Percentiles rank a stretch among this genome's conserved stretches.
These are phyloP conservation scores for Scolanthus callimorphus DNA, from an alignment of 92 coral and sea anemone genomes.

Conservation along the genomic window DNA sequence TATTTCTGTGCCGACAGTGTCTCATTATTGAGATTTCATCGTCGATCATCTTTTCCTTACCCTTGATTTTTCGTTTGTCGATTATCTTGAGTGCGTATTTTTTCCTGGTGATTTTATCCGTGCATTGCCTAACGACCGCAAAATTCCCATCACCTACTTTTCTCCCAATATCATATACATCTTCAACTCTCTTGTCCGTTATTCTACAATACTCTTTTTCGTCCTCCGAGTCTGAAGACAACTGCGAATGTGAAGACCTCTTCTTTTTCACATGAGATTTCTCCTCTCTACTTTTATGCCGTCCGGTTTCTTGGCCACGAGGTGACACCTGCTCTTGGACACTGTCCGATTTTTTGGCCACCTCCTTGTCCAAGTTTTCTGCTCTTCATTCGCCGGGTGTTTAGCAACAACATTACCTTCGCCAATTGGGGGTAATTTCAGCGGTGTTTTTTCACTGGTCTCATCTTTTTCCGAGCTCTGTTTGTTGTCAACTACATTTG, in stretches of 20 bases:
- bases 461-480: conserved; percentile 26
- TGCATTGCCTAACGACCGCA: conserved; percentile 88
- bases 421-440: conserved; percentile 75
- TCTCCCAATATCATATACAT: conserved; percentile 82
- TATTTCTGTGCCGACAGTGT: conserved; percentile 80
- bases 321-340: conserved; percentile 4
- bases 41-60: conserved; percentile 92
- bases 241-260: conserved; percentile 25
- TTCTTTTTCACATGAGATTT: conserved; percentile 7
- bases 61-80: conserved; percentile 78
- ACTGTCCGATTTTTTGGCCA: neutral
- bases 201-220: conserved; percentile 61
- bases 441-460: too few relatives aligned
- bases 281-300: neutral
- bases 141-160: conserved; percentile 97
- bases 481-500: conserved; percentile 1
- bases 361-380: neutral
- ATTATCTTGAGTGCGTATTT: conserved; percentile 90
- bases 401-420: conserved; percentile 43
- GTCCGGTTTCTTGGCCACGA: conserved; percentile 2
- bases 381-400: conserved; percentile 12
- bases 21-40: conserved; percentile 95
- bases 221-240: conserved; percentile 19
- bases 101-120: conserved; percentile 66
- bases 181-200: conserved; percentile 73